Percentiles rank a stretch among this genome's conserved stretches.
Evolutionary conservation across 2,888 invertebrate species (phyloP).

Genomic region (Trilocha varians): DNA sequence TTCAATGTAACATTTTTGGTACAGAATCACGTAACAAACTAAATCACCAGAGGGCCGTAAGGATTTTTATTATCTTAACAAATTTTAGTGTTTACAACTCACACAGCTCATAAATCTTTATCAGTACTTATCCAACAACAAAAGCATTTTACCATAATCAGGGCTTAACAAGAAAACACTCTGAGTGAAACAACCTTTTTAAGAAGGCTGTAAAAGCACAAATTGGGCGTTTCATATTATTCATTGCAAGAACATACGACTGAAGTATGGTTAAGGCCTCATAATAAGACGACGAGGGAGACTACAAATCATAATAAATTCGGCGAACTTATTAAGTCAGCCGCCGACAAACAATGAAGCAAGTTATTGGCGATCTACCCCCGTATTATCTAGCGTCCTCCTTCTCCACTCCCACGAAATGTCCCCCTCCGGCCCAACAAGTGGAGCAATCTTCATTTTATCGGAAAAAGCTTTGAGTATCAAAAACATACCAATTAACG

Average conservation of each 20-base stretch:
- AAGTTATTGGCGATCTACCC: constrained; percentile 69
- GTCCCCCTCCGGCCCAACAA: constrained; percentile 38
- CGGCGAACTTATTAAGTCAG: constrained; percentile 68
- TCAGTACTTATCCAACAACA: constrained; percentile 21
- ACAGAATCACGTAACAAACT: too few species aligned
- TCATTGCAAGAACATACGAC: constrained; percentile 28
- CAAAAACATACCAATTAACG: constrained; percentile 63
- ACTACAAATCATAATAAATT: constrained; percentile 70
- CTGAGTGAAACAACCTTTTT: constrained; percentile 24
- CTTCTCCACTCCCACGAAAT: constrained; percentile 22
- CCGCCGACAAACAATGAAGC: constrained; percentile 68
- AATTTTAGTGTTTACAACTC: background rate
- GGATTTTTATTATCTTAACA: background rate
- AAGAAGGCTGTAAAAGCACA: constrained; percentile 37
- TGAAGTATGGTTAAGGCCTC: constrained; percentile 45
- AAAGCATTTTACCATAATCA: constrained; percentile 19
- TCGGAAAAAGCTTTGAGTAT: constrained; percentile 60
- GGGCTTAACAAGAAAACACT: constrained; percentile 21
- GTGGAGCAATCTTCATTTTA: constrained; percentile 59
- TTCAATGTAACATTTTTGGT: too few species aligned
- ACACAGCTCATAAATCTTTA: constrained; percentile 21
- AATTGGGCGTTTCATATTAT: constrained; percentile 31
- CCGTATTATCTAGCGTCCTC: constrained; percentile 52
- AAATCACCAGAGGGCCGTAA: background rate
- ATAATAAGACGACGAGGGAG: constrained; percentile 62